Conservation (phyloP, 2,888 invertebrate genomes). For the Brachylomia viminalis region DNA sequence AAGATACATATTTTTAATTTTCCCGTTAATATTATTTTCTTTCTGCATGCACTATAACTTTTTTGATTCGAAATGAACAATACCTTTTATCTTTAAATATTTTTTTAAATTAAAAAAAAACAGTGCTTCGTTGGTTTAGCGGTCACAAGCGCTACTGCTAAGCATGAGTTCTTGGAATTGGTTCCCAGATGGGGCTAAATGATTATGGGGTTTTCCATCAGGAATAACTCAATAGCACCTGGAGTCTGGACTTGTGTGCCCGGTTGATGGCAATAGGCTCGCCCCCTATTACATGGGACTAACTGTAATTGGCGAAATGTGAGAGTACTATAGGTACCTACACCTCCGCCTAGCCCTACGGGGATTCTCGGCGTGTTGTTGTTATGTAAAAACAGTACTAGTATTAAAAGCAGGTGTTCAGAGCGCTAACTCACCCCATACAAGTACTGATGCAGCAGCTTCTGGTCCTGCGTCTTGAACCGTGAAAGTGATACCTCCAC, state of each 20-base stretch:
- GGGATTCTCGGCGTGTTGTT: neutral
- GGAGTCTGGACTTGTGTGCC: neutral
- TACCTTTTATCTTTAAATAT: neutral
- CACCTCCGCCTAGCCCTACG: neutral
- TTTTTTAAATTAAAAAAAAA: neutral
- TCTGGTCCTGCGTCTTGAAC: slow-evolving; percentile 93
- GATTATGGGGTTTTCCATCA: neutral
- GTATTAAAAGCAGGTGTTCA: neutral
- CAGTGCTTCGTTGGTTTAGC: neutral
- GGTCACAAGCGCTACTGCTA: neutral
- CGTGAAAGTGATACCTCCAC: slow-evolving; percentile 92
- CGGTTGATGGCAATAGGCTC: neutral
- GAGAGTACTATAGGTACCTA: neutral
- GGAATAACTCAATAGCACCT: too few species aligned
- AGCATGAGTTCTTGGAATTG: neutral
- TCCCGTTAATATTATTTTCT: too few species aligned
- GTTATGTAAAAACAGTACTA: neutral
- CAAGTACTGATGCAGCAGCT: slow-evolving; percentile 92
- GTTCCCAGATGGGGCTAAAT: neutral
- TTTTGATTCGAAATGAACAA: neutral
- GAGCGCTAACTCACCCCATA: slow-evolving; percentile 88
- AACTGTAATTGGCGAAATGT: neutral
- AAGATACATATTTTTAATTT: too few species aligned
- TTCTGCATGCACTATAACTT: too few species aligned
- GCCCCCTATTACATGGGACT: neutral